Conservation (phyloP, 1,140 invertebrate species). For the Anastrepha ludens region DNA sequence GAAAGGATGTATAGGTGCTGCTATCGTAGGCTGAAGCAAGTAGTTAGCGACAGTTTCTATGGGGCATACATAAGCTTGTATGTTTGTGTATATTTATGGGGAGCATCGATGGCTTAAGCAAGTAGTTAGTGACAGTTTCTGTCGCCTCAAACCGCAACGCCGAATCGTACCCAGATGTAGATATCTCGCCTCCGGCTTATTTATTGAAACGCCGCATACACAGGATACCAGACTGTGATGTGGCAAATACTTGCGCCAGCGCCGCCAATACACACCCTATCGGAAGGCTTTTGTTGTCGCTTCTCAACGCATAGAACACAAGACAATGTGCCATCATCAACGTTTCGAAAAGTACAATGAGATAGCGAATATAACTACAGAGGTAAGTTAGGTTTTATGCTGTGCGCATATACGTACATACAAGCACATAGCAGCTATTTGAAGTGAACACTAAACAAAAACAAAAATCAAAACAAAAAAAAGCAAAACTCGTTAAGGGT, state of each 20-base stretch:
- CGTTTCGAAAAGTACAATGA: neutral
- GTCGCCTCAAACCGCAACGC: neutral
- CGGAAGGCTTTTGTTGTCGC: slow-evolving; percentile 36
- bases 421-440: neutral
- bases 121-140: neutral
- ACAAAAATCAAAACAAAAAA: neutral
- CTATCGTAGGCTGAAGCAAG: neutral
- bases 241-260: slow-evolving; percentile 13
- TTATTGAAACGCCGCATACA: neutral
- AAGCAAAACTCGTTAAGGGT: slow-evolving; percentile 9
- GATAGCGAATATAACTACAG: neutral
- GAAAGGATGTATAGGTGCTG: too few relatives aligned
- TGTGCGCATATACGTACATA: neutral
- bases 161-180: too few relatives aligned
- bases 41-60: neutral
- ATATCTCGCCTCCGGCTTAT: neutral
- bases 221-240: neutral
- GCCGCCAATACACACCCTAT: neutral
- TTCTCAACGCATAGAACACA: neutral
- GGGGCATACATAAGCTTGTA: too few relatives aligned
- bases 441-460: neutral
- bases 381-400: slow-evolving; percentile 5
- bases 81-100: too few relatives aligned
- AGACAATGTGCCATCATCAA: slow-evolving; percentile 29
- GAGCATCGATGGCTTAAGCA: neutral